Evolutionary conservation across 2,888 invertebrate genomes (phyloP), one percentile per base, ranked within the genome.

Genomic region (Trileptium ribeirensis): DNA sequence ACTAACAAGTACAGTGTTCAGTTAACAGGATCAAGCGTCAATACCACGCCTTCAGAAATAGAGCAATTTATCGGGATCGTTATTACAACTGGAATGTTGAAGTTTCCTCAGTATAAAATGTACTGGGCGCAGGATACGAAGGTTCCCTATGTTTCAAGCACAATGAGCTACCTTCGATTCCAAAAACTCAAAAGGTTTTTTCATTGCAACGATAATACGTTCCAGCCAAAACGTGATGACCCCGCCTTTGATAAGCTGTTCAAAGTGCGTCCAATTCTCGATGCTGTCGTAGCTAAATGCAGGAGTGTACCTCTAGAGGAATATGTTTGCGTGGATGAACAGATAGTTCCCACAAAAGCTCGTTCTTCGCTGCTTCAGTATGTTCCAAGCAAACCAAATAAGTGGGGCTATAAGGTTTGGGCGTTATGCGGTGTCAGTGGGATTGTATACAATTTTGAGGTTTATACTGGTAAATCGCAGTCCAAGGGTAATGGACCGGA

Each of bases 261-360:
- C 81, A 85, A 84, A 77, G 38, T 84, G 0, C 64, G 79, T 0
- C 83, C 83, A 29, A 81, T 81, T 70, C 67, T 82, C 67, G 74
- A 78, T 15, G 8, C 8, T 19, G 29, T 79, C 33, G 33, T 8
- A 3, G 19, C 8, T 33, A 31, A 75, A 29, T 79, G 29, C 29
- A 29, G 3, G 19, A 8, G 3, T 31, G 3, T 80, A 2, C 40
- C 40, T 15, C 83, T 84, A 1, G 77, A 79, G 19, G 83, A 85
- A 39, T 51, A 75, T 38, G 75, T 83, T n/a, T 79, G 81, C 8
- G 67, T 85, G 1, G 84, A 84, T 82, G 84, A 84, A 74, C 67
- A 81, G 0, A 85, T 85, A 79, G 74, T 82, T 0, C 75, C 83
- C 15, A 83, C 83, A 82, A 84, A 83, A 79, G 84, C 83, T 1